Conservation (phyloP, 1,140 invertebrate species). For the Cryptotermes secundus region DNA sequence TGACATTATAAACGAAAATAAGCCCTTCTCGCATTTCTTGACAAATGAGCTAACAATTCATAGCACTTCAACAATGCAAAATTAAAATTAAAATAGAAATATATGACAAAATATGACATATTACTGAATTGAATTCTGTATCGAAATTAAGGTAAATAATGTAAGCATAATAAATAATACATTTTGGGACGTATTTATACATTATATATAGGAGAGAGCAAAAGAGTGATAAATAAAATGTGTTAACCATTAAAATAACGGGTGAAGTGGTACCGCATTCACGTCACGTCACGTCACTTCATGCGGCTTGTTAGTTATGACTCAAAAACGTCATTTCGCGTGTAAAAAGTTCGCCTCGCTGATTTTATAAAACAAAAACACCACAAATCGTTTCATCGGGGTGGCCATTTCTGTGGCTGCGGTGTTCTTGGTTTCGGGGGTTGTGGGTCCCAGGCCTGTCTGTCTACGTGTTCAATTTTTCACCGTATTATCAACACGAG, state of each 20-base stretch:
- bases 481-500: background rate
- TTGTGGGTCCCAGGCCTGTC: background rate
- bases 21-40: too few species aligned
- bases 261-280: background rate
- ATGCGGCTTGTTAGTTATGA: background rate
- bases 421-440: background rate
- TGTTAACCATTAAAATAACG: background rate
- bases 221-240: background rate
- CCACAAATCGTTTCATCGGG: background rate
- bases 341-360: background rate
- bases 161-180: too few species aligned
- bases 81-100: too few species aligned
- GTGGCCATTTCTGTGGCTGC: background rate
- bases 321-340: slow-evolving; percentile 15
- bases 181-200: too few species aligned
- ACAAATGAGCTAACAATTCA: too few species aligned
- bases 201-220: background rate
- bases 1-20: too few species aligned
- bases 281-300: background rate
- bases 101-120: too few species aligned
- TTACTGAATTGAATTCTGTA: too few species aligned
- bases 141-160: too few species aligned
- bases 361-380: background rate
- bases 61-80: too few species aligned
- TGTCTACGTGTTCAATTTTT: background rate